phyloP scores from a whole-genome alignment of 2,797 vertebrate species.

The Clarias pachynema region DNA sequence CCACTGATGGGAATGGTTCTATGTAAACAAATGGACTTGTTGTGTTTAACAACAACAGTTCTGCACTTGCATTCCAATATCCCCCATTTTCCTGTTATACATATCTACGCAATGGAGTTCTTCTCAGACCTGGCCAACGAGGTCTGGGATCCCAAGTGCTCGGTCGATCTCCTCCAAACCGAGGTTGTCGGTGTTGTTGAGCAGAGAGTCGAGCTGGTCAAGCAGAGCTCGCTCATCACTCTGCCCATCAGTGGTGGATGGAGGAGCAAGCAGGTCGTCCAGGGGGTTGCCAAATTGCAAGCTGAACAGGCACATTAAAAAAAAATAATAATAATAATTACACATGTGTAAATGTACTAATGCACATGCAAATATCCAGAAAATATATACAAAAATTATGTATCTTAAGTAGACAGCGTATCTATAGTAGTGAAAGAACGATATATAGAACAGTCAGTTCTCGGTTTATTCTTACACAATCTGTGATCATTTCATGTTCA shows the following conservation, averaged over 20 bases:
- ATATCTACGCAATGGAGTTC: neutral
- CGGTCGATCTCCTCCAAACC: constrained; percentile 95
- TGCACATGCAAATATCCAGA: neutral
- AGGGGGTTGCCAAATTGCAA: constrained; percentile 84
- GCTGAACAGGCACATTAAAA: constrained; percentile 67
- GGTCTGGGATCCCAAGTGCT: constrained; percentile 94
- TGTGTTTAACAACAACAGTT: neutral
- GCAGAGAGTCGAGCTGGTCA: constrained; percentile 91
- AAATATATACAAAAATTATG: neutral
- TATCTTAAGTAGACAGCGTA: neutral
- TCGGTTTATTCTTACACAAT: neutral
- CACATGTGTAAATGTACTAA: neutral
- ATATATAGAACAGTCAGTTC: neutral
- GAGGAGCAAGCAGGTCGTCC: constrained; percentile 87
- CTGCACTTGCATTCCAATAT: neutral
- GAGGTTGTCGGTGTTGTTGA: constrained; percentile 91
- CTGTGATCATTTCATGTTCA: neutral
- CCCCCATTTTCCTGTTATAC: neutral
- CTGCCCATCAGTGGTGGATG: constrained; percentile 84
- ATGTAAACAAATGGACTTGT: neutral
- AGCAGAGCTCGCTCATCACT: constrained; percentile 90
- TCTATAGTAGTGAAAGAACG: neutral
- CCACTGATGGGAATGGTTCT: neutral
- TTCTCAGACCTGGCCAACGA: constrained; percentile 84
- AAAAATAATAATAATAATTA: neutral